Base-by-base conservation (phyloP, 2,888 invertebrate species). In the Drosophila helvetica region DNA sequence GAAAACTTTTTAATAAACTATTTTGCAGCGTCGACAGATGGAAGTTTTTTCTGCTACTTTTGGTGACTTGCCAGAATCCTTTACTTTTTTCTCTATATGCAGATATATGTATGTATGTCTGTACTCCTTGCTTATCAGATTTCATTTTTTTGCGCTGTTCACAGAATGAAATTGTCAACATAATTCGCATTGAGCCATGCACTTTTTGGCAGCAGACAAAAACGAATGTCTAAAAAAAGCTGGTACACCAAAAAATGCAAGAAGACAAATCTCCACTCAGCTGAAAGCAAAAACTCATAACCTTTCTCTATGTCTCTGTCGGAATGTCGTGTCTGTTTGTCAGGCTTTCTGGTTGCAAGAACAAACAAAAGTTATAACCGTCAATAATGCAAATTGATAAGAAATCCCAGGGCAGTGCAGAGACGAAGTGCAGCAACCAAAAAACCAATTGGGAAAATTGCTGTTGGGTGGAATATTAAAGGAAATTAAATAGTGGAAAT, bases 361-460 rank as follows among this genome's bases (percentile, higher is more conserved):
- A 72, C 38, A 56, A 73, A 74, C 33, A 22, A 51, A 51, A 72
- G 57, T 72, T 70, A 62, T 80, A 60, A 64, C 73, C 76, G 82
- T 71, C 79, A 81, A 84, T 69, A 81, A 84, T 84, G 85, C 52
- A 71, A 84, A 84, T 82, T 70, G 81, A 84, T 86, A 72, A 66
- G 72, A 47, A 68, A 47, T 38, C n/a, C 52, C 58, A 51, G 43
- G 43, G 53, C 12, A 19, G 22, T 27, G 10, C 1, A 15, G 38
- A 6, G 38, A 33, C 33, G 12, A 12, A 12, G 5, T 2, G 38
- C 38, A 38, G 38, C 38, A 38, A 25, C 27, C 17, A 12, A 43
- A 48, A 79, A 75, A 65, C 57, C 86, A 86, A 84, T 86, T 84
- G 74, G 50, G 53, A 45, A 74, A 86, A 74, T 72, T 61, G 70